Evolutionary conservation across 2,113 vertebrate genomes (phyloP).

Genomic region (Nesoenas mayeri): DNA sequence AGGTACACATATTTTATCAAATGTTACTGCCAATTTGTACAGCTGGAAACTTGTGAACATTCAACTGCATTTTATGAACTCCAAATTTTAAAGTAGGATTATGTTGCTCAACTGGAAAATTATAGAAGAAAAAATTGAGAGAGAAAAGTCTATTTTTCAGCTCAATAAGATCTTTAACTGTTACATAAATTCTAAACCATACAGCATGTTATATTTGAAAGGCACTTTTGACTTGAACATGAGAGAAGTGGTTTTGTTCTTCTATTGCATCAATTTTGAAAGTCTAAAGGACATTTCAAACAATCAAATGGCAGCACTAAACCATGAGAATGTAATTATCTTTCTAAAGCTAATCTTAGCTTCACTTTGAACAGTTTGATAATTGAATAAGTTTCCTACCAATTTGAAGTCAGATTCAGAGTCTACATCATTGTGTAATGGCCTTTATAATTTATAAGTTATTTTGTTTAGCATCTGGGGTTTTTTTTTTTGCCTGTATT

Average conservation of each 20-base stretch:
- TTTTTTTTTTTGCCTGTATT: neutral
- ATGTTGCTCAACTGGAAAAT: slow-evolving; percentile 65
- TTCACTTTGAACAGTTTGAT: slow-evolving; percentile 50
- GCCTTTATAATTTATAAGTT: slow-evolving; percentile 8
- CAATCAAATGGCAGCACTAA: slow-evolving; percentile 60
- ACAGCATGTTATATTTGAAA: slow-evolving; percentile 61
- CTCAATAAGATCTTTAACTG: slow-evolving; percentile 69
- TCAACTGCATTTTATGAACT: slow-evolving; percentile 23
- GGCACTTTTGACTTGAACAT: slow-evolving; percentile 52
- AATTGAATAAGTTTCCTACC: slow-evolving; percentile 59
- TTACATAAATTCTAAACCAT: slow-evolving; percentile 70
- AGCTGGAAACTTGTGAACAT: neutral
- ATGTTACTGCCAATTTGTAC: neutral
- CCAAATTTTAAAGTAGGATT: slow-evolving; percentile 25
- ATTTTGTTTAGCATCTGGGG: neutral
- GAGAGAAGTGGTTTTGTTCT: slow-evolving; percentile 49
- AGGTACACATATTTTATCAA: neutral
- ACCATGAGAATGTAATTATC: slow-evolving; percentile 59
- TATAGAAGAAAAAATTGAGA: slow-evolving; percentile 61
- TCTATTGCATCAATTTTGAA: slow-evolving; percentile 34
- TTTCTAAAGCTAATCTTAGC: slow-evolving; percentile 47
- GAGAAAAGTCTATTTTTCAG: slow-evolving; percentile 70
- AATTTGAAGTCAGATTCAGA: slow-evolving; percentile 23
- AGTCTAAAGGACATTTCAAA: slow-evolving; percentile 58
- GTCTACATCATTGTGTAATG: neutral